Evolutionary conservation across 1,140 invertebrate species (phyloP), one percentile per base, ranked within the genome.

Genomic region (Planococcus citri): DNA sequence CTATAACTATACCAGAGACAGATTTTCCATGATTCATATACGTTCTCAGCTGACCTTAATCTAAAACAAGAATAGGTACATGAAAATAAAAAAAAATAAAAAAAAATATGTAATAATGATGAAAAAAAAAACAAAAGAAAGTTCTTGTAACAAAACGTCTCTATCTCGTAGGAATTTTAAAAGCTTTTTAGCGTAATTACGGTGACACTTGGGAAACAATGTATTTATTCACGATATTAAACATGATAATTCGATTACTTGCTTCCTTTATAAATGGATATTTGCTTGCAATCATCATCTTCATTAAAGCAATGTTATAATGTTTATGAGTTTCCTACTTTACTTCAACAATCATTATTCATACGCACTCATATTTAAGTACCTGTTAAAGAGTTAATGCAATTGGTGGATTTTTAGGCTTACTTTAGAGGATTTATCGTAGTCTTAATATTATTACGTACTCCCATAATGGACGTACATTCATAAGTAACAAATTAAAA

Each of bases 241-340:
- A 64, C 60, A 64, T 64, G 60, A 64, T 64, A 64, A 64, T 64
- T 64, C 60, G 60, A 64, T 64, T 64, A 64, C 60, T 20, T 25
- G 60, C 17, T 64, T 64, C 60, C 60, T 64, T 64, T 64, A 64
- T 64, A 64, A 64, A 64, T 64, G 60, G 60, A 64, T 64, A 64
- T 27, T 64, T 64, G 60, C 60, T 64, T 12, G 60, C 60, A 64
- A 64, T 64, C 25, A 27, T 64, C 60, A 64, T 64, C 60, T 64
- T 64, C 17, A 64, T 64, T 25, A 64, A 64, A 64, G 20, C 25
- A 25, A 27, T 64, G 60, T 64, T 64, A 64, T 25, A 64, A 64
- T 64, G 60, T 64, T 64, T 64, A 64, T 64, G 25, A 64, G 60
- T 64, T 64, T 64, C 21, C 60, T 64, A 24, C 60, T 64, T 64